These are phyloP conservation scores for Melanostigma gelatinosum DNA, from an alignment of 2,113 vertebrate genomes.

Conservation along the genomic window DNA sequence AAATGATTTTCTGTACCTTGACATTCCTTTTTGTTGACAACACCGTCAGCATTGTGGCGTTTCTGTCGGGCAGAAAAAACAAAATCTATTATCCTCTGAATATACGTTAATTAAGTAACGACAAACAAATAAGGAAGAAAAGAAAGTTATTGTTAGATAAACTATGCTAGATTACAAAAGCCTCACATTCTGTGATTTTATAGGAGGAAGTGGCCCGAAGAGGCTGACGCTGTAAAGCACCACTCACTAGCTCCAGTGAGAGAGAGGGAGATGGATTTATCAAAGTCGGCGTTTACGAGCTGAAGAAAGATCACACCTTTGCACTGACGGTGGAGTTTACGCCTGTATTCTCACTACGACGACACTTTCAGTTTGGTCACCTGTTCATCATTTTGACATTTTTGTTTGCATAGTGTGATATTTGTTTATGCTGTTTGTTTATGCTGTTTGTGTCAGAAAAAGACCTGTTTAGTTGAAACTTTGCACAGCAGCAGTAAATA, in stretches of 20 bases:
- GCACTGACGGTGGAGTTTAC: background rate
- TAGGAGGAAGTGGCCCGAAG: background rate
- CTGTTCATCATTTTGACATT: no score
- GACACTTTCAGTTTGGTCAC: background rate
- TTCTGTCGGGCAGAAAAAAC: conserved; percentile 84
- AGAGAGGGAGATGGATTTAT: background rate
- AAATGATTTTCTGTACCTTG: conserved; percentile 87
- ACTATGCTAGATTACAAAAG: background rate
- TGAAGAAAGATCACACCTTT: conserved; percentile 7
- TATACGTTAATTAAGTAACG: background rate
- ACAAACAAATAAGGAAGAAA: background rate
- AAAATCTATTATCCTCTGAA: background rate
- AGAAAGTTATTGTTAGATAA: background rate
- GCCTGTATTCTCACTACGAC: conserved; percentile 3
- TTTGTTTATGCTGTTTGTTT: background rate
- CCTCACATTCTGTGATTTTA: background rate
- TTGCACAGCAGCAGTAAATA: background rate
- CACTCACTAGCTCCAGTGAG: background rate
- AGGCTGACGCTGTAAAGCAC: background rate
- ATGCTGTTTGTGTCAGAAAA: background rate
- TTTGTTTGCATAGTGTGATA: background rate
- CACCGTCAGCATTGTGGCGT: conserved; percentile 95
- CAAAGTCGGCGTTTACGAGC: conserved; percentile 13
- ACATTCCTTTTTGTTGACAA: conserved; percentile 96
- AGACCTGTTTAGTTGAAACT: background rate